Evolutionary conservation across 1,140 invertebrate species (phyloP), one percentile per base, ranked within the genome.

Genomic region (Diabrotica virgifera): DNA sequence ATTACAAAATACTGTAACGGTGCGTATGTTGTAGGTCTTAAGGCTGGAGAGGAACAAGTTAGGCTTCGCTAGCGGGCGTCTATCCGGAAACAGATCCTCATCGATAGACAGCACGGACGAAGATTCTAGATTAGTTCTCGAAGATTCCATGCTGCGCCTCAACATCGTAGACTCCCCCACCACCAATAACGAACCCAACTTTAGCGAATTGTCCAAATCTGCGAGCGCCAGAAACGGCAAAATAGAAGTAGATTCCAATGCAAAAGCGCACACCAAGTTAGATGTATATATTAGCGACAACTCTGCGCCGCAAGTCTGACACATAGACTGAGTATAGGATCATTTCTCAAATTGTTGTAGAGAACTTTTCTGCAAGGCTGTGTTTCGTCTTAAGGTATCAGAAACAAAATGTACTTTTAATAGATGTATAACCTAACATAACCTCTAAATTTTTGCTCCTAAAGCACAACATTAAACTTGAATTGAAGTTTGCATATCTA

Each of bases 51-150:
- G 71, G 38, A 56, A 72, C 58, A 69, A 68, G 58, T 66, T 63
- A 64, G 61, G 72, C 11, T 59, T 53, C 54, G 67, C 53, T 11
- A 62, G 65, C 36, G 52, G 57, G 58, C 70, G 68, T 57, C 63
- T 72, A 37, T 73, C 69, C 56, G 68, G 71, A 12, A 67, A 71
- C 53, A 58, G 75, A 52, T 76, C 75, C 9, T 70, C 71, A 8
- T 78, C 73, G 9, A 76, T 76, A 40, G 76, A 77, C 67, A 77
- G 76, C 66, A 78, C 69, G 54, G 77, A 78, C 52, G 77, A 79
- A 36, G 76, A 78, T 56, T 65, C 69, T 57, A 75, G 72, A 64
- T 71, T 76, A 50, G 60, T 74, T 46, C 65, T 73, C 6, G 77
- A 78, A 62, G 77, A 79, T 67, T 77, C 77, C 13, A 76, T 75